Percentiles rank a stretch among this genome's conserved stretches.
phyloP scores from a whole-genome alignment of 1,140 invertebrate species.

The Potamilus streckersoni region DNA sequence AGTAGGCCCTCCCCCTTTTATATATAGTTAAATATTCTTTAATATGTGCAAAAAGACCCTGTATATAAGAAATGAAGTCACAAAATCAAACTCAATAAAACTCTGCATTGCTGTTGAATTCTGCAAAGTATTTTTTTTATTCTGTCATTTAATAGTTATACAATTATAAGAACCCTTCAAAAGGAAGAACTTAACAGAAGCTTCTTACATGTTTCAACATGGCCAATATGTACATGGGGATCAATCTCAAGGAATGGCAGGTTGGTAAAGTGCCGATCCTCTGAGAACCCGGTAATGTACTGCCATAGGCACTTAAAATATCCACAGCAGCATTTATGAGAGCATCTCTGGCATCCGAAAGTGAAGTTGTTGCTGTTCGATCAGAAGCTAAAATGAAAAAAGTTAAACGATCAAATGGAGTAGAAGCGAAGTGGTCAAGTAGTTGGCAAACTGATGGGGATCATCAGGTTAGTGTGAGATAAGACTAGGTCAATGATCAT shows the following conservation, averaged over 20 bases:
- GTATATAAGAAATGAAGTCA: neutral
- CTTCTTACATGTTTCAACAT: slow-evolving; percentile 88
- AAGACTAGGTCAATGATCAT: no score
- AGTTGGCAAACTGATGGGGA: no score
- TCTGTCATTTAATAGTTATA: neutral
- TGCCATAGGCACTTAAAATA: slow-evolving; percentile 84
- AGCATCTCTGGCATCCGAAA: slow-evolving; percentile 95
- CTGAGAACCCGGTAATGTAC: slow-evolving; percentile 72
- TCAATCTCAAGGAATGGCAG: slow-evolving; percentile 80
- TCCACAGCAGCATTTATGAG: slow-evolving; percentile 96
- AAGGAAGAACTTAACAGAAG: neutral
- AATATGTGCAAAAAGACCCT: neutral
- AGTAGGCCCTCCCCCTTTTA: no score
- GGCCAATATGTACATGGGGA: slow-evolving; percentile 91
- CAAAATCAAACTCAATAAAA: neutral
- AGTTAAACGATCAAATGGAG: neutral
- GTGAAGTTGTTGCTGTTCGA: slow-evolving; percentile 83
- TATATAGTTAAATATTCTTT: neutral
- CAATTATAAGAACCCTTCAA: neutral
- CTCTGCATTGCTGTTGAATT: neutral
- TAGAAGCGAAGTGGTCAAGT: neutral
- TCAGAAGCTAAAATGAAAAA: slow-evolving; percentile 82
- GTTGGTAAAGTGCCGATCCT: slow-evolving; percentile 78
- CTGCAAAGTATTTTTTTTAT: neutral
- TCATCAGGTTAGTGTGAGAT: no score